Base-by-base conservation (phyloP, 2,888 invertebrate genomes). In the Epinotia ramella region DNA sequence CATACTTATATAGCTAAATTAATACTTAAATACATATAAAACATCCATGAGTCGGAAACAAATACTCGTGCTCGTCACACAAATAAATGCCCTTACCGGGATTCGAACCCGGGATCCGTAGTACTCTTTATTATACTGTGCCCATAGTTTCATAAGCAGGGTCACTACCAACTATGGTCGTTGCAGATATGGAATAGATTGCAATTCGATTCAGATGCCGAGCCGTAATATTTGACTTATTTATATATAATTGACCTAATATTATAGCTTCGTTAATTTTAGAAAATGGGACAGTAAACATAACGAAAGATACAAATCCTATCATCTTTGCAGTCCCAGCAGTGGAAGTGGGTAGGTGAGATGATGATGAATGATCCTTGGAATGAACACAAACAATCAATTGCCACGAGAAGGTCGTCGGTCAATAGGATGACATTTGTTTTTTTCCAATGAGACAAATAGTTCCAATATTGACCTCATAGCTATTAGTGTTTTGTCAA, bases 401-500 rank as follows among this genome's bases (percentile, higher is more conserved):
- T 49, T 16, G 12, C 24, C 66, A 64, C n/a, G 13, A 13, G n/a
- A n/a, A 53, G 44, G 66, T 28, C 53, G 18, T 46, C 44, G 16
- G 28, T 12, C 28, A 66, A 53, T 53, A 49, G 18, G 53, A 66
- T 53, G 53, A 18, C 28, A 24, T 53, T 28, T 28, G 12, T 5
- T n/a, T 56, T 33, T 53, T 53, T 53, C 18, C 53, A 66, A 49
- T 53, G 49, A 66, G 28, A 28, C 20, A 24, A 11, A 53, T 33
- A 33, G 49, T 53, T 66, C 12, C 13, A n/a, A 66, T 66, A 33
- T 2, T 44, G 64, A 49, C 66, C 66, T 66, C 11, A 33, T 3
- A 6, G 28, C 13, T 65, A 65, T 53, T 66, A 66, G 53, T 66
- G 66, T 66, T 33, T 66, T 66, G 66, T 53, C 53, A 53, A 56